Percentiles rank a stretch among this genome's conserved stretches.
phyloP scores from a whole-genome alignment of 2,888 invertebrate genomes.

The Sabatieria punctata region DNA sequence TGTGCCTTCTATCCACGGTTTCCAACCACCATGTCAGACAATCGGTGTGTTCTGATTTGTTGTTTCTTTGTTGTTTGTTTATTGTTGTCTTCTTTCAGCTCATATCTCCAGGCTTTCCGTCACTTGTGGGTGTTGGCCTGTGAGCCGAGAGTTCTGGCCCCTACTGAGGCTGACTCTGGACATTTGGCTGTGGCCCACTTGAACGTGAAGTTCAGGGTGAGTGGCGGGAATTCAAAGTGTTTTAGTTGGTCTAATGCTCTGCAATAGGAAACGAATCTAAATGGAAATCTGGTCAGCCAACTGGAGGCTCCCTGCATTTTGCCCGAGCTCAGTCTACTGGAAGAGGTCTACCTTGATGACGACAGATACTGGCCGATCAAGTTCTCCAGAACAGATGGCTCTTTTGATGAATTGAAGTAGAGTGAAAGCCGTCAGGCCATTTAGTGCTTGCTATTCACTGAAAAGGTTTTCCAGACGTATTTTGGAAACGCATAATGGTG shows the following conservation, averaged over 20 bases:
- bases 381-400: no score
- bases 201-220: neutral
- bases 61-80: no score
- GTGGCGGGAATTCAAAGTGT: neutral
- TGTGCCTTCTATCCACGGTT: conserved; percentile 90
- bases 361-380: conserved; percentile 73
- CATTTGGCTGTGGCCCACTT: neutral
- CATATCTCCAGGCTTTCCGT: conserved; percentile 83
- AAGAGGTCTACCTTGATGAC: conserved; percentile 59
- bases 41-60: conserved; percentile 36
- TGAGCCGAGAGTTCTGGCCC: conserved; percentile 67
- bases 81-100: conserved; percentile 47
- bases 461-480: no score
- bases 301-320: conserved; percentile 66
- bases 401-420: no score
- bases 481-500: no score
- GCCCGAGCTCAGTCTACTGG: conserved; percentile 56
- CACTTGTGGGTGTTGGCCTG: conserved; percentile 84
- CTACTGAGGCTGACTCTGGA: conserved; percentile 61
- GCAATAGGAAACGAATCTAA: neutral
- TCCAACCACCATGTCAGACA: conserved; percentile 85
- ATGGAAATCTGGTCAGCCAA: conserved; percentile 26
- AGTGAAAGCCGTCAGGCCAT: no score
- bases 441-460: no score
- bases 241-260: neutral